Base-by-base conservation (phyloP, 1,140 invertebrate genomes). In the Hermatobates lingyangjiaoensis region DNA sequence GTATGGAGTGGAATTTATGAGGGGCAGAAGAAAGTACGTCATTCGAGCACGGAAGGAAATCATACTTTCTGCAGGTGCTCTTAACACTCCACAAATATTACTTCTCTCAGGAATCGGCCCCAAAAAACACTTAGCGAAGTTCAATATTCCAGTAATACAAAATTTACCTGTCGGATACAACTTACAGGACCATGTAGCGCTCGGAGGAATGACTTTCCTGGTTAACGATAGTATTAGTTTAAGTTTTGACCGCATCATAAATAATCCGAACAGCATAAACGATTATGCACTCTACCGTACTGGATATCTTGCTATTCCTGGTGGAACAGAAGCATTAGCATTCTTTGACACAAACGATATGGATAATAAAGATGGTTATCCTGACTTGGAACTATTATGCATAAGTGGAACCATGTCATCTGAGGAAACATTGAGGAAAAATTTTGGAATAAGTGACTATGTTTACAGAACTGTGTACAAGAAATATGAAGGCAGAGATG, bases 101-200 rank as follows among this genome's bases (percentile, higher is more conserved):
- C 76, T 84, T 72, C 58, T 83, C 0, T 84, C 80, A 1, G 83
- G 83, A n/a, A 72, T 86, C 80, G 81, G 2, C 75, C 80, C 53
- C 18, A 46, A 23, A 10, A 45, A 51, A 18, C 68, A 79, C 55
- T 61, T 80, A 1, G 39, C 59, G 15, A 58, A 57, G 10, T 54
- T 69, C 1, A 63, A 63, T 18, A 77, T 81, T 26, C 51, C 63
- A 0, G 65, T 75, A 1, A 54, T 80, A n/a, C 66, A 73, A 51
- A 74, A 86, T 60, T 66, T 86, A 0, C 79, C 77, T 0, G 83
- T 88, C 0, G 87, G 87, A 1, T 72, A 77, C 48, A 88, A 88
- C 63, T 69, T 89, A 0, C 79, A 82, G 60, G 82, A 85, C 64
- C 83, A 86, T 56, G 30, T 53, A 39, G 44, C 45, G 30, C 51